A percentile compares a stretch with the other conserved stretches of the same genome.
Evolutionary conservation across 2,888 invertebrate genomes (phyloP).

Genomic region (Erebia epiphron): DNA sequence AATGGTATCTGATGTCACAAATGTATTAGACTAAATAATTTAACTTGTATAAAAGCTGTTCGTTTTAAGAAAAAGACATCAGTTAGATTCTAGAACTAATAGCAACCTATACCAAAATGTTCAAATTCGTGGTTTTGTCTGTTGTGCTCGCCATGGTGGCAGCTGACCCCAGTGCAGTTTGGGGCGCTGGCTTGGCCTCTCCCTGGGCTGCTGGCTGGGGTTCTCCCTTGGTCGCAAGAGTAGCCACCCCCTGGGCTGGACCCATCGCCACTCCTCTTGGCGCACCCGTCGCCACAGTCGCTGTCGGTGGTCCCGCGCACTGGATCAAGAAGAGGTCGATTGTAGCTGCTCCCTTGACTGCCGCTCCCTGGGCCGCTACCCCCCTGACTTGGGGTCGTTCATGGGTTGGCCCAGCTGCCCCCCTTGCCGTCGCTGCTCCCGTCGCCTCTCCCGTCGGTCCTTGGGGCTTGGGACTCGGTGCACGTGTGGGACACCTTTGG

Average conservation of each 20-base stretch:
- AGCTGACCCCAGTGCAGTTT: constrained; percentile 67
- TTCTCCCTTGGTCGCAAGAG: neutral
- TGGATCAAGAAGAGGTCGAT: constrained; percentile 20
- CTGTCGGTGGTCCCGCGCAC: constrained; percentile 8
- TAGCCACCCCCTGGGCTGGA: constrained; percentile 1
- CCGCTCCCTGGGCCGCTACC: constrained; percentile 38
- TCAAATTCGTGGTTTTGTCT: constrained; percentile 85
- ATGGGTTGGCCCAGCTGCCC: constrained; percentile 6
- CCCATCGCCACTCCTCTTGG: constrained; percentile 5
- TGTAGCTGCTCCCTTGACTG: constrained; percentile 20
- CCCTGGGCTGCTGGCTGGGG: constrained; percentile 17
- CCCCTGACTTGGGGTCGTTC: constrained; percentile 7
- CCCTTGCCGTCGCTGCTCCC: constrained; percentile 21
- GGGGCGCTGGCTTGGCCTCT: constrained; percentile 24
- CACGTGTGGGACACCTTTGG: constrained; percentile 31
- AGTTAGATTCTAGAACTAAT: constrained; percentile 59
- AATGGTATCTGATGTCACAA: constrained; percentile 5
- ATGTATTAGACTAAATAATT: neutral
- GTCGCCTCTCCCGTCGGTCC: constrained; percentile 21
- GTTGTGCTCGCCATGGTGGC: constrained; percentile 82
- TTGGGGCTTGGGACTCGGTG: constrained; percentile 29
- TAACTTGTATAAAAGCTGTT: constrained; percentile 66
- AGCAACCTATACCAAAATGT: constrained; percentile 81
- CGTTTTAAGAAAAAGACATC: constrained; percentile 55
- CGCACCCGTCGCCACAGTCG: constrained; percentile 2